Percentiles rank a stretch among this genome's conserved stretches.
phyloP scores from a whole-genome alignment of 1,140 invertebrate species.

The Pinna nobilis region DNA sequence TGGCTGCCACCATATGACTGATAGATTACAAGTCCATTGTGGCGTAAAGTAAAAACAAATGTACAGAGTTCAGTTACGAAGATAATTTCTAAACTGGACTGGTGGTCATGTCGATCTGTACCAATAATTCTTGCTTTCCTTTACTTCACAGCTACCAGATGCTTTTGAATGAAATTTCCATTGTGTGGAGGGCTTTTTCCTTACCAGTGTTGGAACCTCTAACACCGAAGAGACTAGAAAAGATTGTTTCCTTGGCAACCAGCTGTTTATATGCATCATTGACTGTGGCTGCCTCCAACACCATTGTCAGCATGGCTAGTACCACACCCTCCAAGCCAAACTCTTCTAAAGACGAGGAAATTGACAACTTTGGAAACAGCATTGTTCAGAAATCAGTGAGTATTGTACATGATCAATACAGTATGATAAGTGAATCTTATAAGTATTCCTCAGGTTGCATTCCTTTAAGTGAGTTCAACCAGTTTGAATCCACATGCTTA shows the following conservation, averaged over 20 bases:
- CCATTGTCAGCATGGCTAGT: conserved; percentile 81
- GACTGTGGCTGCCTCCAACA: conserved; percentile 81
- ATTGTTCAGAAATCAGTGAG: conserved; percentile 75
- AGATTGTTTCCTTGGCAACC: conserved; percentile 84
- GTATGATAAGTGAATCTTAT: too few species aligned
- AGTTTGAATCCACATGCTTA: too few species aligned
- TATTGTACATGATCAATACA: too few species aligned
- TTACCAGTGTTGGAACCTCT: conserved; percentile 91
- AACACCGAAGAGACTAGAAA: conserved; percentile 85
- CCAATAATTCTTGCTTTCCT: background rate
- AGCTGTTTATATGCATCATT: conserved; percentile 88
- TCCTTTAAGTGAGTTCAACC: too few species aligned
- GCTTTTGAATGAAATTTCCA: conserved; percentile 87
- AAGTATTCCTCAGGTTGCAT: too few species aligned
- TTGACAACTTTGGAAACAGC: conserved; percentile 69
- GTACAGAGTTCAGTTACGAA: background rate
- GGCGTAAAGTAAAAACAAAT: background rate
- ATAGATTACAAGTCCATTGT: too few species aligned
- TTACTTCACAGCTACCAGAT: conserved; percentile 81
- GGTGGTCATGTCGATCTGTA: background rate
- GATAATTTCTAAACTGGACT: background rate
- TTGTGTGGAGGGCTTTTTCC: conserved; percentile 87
- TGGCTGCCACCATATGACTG: too few species aligned
- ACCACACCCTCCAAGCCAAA: conserved; percentile 72
- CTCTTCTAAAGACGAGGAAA: conserved; percentile 75